Conservation (phyloP, 2,113 vertebrate species). For the Aptenodytes forsteri region DNA sequence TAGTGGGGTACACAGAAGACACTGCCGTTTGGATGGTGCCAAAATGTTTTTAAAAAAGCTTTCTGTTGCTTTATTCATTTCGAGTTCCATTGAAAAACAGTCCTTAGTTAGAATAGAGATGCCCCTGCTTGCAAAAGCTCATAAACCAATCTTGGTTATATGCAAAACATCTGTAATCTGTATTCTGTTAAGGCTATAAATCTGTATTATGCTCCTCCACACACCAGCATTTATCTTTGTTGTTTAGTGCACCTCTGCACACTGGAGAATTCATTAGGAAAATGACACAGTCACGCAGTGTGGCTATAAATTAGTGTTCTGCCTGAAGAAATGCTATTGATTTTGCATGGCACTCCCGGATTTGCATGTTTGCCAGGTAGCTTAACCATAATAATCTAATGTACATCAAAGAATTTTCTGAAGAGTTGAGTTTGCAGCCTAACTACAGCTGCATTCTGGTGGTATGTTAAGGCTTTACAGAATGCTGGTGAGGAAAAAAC, state of each 20-base stretch:
- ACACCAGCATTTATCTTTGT: constrained; percentile 57
- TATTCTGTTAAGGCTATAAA: constrained; percentile 41
- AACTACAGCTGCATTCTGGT: not conserved
- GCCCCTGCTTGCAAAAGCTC: constrained; percentile 2
- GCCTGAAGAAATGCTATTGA: constrained; percentile 40
- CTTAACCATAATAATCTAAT: not conserved
- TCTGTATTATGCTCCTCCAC: constrained; percentile 32
- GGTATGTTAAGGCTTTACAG: not conserved
- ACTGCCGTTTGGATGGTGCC: not conserved
- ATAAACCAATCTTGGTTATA: constrained; percentile 34
- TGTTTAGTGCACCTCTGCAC: constrained; percentile 54
- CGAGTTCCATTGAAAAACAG: not conserved
- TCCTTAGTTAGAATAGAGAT: not conserved
- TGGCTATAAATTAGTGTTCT: constrained; percentile 54
- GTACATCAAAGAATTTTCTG: not conserved
- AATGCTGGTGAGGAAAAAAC: not conserved
- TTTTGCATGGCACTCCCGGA: not conserved
- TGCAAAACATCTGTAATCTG: constrained; percentile 36
- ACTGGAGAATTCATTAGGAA: constrained; percentile 65
- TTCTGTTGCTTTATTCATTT: not conserved
- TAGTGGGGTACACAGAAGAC: not conserved
- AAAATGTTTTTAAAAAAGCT: constrained; percentile 9
- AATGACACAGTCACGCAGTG: not conserved
- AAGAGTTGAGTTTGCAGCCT: not conserved
- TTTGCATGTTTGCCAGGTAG: not conserved